Conservation (phyloP, 2,113 vertebrate genomes). For the Gnathonemus longibarbis region DNA sequence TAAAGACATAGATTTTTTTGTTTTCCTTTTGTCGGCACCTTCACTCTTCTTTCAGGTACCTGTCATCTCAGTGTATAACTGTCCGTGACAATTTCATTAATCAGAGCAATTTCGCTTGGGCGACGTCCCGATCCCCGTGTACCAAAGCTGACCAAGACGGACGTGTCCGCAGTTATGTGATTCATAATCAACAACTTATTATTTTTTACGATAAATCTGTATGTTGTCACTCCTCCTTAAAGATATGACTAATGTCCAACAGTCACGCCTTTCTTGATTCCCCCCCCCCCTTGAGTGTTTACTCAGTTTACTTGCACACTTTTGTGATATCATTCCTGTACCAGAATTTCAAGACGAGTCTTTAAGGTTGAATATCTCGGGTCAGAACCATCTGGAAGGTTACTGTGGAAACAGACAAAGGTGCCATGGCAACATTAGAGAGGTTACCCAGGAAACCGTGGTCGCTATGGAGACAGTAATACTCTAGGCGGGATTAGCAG, state of each 20-base stretch:
- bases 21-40: background rate
- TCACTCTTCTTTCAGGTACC: background rate
- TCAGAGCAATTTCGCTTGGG: background rate
- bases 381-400: conserved; percentile 79
- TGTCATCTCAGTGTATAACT: background rate
- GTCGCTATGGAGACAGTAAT: conserved; percentile 90
- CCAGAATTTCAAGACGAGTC: conserved; percentile 1
- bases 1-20: background rate
- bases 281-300: background rate
- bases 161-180: background rate
- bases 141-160: background rate
- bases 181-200: background rate
- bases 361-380: conserved; percentile 39
- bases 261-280: background rate
- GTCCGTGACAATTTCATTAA: conserved; percentile 14
- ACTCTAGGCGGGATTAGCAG: conserved; percentile 76
- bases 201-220: background rate
- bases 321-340: background rate
- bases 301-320: background rate
- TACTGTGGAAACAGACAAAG: conserved; percentile 72
- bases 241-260: background rate
- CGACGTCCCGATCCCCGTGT: background rate
- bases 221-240: conserved; percentile 11
- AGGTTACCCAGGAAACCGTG: conserved; percentile 89
- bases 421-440: conserved; percentile 89